These are phyloP conservation scores for Drosophila siamana DNA, from an alignment of 2,888 invertebrate genomes.

Conservation along the genomic window DNA sequence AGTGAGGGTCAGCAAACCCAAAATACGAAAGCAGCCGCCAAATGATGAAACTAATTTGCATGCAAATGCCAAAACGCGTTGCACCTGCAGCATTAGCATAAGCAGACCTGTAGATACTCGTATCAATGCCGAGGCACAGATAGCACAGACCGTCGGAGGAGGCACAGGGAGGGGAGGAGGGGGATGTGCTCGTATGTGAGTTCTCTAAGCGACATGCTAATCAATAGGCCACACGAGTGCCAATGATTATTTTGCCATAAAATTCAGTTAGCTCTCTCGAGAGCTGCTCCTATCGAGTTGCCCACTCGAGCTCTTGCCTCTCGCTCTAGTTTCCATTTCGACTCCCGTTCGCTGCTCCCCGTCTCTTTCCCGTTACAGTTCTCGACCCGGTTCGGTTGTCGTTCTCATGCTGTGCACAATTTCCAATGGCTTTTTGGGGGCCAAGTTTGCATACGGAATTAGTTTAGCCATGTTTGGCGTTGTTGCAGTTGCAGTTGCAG, in stretches of 20 bases:
- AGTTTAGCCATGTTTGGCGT: constrained; percentile 73
- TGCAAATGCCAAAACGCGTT: constrained; percentile 76
- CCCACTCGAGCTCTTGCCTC: constrained; percentile 3
- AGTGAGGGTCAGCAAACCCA: constrained; percentile 7
- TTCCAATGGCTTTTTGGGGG: constrained; percentile 70
- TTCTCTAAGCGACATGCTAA: constrained; percentile 65
- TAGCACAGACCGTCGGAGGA: not conserved
- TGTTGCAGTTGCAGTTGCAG: constrained; percentile 51
- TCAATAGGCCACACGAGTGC: constrained; percentile 80
- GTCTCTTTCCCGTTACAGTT: not conserved
- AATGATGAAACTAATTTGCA: constrained; percentile 69
- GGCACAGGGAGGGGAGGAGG: not conserved
- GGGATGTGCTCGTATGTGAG: constrained; percentile 6
- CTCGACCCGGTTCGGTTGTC: constrained; percentile 1
- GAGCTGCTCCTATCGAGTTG: constrained; percentile 29
- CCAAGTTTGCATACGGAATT: constrained; percentile 78
- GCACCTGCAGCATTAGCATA: constrained; percentile 77
- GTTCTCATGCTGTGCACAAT: constrained; percentile 44
- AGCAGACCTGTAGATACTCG: constrained; percentile 42
- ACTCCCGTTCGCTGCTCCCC: constrained; percentile 1
- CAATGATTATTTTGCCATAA: constrained; percentile 80
- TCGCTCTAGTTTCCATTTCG: constrained; percentile 2
- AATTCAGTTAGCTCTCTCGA: constrained; percentile 74
- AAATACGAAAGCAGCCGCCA: constrained; percentile 6
- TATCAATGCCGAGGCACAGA: constrained; percentile 36